phyloP scores from a whole-genome alignment of 2,888 invertebrate genomes.

The Tenthredo scrophulariae region DNA sequence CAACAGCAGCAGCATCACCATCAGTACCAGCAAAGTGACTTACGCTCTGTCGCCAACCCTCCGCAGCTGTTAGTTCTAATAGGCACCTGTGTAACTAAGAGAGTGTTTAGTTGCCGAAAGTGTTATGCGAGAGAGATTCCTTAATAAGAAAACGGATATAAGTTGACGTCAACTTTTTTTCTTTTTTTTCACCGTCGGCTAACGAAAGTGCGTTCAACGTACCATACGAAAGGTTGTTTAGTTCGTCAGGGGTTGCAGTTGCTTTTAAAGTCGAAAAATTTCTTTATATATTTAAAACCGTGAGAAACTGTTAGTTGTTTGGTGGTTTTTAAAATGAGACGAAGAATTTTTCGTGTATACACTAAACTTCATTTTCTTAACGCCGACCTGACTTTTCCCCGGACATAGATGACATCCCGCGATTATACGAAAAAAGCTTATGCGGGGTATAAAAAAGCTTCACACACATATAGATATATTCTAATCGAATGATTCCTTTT shows the following conservation, averaged over 20 bases:
- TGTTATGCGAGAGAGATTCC: slow-evolving; percentile 4
- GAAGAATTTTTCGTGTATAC: background rate
- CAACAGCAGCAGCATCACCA: background rate
- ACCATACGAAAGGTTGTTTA: background rate
- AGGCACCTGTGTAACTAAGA: slow-evolving; percentile 26
- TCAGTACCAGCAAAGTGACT: slow-evolving; percentile 19
- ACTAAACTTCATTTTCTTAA: background rate
- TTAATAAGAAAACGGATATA: background rate
- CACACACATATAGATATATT: background rate
- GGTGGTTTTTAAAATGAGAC: background rate
- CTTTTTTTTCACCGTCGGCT: background rate
- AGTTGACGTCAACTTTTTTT: background rate
- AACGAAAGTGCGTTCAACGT: background rate
- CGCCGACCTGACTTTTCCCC: background rate
- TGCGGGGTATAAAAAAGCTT: background rate
- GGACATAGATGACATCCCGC: background rate
- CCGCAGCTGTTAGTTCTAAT: slow-evolving; percentile 37
- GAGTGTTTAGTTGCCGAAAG: slow-evolving; percentile 7
- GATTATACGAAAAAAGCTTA: background rate
- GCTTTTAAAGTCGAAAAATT: background rate
- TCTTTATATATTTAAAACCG: background rate
- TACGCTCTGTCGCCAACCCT: slow-evolving; percentile 36
- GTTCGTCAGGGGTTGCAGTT: background rate
- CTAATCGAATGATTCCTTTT: background rate
- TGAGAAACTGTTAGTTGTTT: background rate